Evolutionary conservation across 2,888 invertebrate genomes (phyloP).

Genomic region (Luperina nickerlii): DNA sequence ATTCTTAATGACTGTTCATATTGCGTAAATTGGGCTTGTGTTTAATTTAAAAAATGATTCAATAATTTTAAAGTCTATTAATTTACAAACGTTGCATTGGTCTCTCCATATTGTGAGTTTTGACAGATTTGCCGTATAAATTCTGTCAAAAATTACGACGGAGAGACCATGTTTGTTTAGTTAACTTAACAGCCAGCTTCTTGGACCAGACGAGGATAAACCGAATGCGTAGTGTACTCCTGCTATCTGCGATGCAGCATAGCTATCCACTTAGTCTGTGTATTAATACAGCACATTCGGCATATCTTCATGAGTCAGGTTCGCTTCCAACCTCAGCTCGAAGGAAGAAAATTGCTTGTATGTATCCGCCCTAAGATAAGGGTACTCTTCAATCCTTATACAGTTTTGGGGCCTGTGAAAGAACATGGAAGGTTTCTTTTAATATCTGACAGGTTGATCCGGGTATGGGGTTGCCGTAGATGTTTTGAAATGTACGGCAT

Average conservation of each 20-base stretch:
- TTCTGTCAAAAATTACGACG: not conserved
- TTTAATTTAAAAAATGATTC: not conserved
- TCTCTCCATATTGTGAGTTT: not conserved
- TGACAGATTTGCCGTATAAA: not conserved
- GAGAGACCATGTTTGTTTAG: not conserved
- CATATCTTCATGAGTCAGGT: not conserved
- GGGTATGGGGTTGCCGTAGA: constrained; percentile 31
- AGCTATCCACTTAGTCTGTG: not conserved
- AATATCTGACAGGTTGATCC: constrained; percentile 53
- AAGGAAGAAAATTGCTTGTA: constrained; percentile 2
- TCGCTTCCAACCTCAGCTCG: not conserved
- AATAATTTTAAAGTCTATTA: not conserved
- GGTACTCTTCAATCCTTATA: constrained; percentile 42
- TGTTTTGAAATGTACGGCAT: constrained; percentile 32
- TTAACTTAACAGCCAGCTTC: not conserved
- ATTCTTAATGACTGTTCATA: not conserved
- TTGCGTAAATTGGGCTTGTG: no score
- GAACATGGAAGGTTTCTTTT: constrained; percentile 51
- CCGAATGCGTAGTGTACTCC: not conserved
- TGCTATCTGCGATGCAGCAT: not conserved
- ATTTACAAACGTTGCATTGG: not conserved
- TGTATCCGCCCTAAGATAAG: constrained; percentile 17
- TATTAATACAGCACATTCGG: not conserved
- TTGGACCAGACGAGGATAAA: not conserved
- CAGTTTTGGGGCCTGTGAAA: constrained; percentile 50